Evolutionary conservation across 2,888 invertebrate genomes (phyloP), one percentile per base, ranked within the genome.

Genomic region (Sussaba pulchella): DNA sequence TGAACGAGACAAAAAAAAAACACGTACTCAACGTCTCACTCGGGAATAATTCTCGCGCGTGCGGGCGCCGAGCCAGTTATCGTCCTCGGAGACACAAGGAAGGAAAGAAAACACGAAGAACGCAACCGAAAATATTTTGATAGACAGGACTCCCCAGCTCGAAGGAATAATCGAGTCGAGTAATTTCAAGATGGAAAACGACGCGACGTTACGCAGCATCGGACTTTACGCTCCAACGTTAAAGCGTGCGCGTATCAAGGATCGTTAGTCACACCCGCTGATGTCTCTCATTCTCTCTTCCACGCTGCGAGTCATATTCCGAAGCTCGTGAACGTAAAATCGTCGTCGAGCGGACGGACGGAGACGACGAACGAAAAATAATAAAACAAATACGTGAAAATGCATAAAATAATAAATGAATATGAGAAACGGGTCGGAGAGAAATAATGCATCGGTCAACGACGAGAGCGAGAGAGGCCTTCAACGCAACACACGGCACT

Each of bases 361-460:
- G 2, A 54, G 64, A 26, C 54, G 12, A 17, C 39, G 8, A 59
- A 59, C 17, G 45, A 6, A 54, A 47, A 59, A 71, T 45, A 59
- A 73, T 39, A 47, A 61, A 73, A 52, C 52, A 72, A 61, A 59
- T 47, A 67, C 14, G 4, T 50, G 14, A 57, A 74, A 74, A 74
- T 57, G 67, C 52, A 45, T 73, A 63, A 78, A 78, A 73, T 78
- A 78, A 78, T 54, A 73, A 78, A 54, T 74, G 69, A 63, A 69
- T 26, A 10, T 36, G 17, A 21, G 36, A 45, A 57, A 45, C 45
- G 12, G 43, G 19, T 26, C 19, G 8, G 39, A 19, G 70, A 43
- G 43, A 41, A 19, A 57, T 26, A 69, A 43, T 10, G 63, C 73
- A 73, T 78, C 54, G 9, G 21, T 67, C 63, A 72, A 8, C 31